Evolutionary conservation across 2,888 invertebrate species (phyloP), one percentile per base, ranked within the genome.

Genomic region (Ornithoptera alexandrae): DNA sequence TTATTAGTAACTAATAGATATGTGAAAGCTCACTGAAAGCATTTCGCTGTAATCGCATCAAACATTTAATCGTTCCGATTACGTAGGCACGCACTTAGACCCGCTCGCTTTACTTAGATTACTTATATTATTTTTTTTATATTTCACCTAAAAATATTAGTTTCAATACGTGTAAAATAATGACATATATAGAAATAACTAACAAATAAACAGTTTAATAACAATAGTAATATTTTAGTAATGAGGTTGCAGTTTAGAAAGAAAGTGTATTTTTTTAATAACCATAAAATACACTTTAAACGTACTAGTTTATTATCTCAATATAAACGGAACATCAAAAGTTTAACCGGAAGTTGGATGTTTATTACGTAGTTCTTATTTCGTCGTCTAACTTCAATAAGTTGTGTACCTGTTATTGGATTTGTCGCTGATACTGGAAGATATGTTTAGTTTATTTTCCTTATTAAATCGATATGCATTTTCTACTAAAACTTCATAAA

Each of bases 21-120:
- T 15, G 24, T 58, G 22, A 59, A 24, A 65, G 65, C 58, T 65
- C 42, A 12, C 65, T 65, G 46, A 65, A 65, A 65, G 65, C 59
- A 46, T 59, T 59, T 65, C 17, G 24, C 8, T 65, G 65, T 46
- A 59, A 58, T 59, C 46, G 22, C 15, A 53, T 42, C 36, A n/a
- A 22, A 65, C 22, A 39, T 15, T 60, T 20, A 17, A 65, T 22
- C 58, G 42, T 39, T 58, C 20, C 20, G 57, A 39, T 65, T 20
- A 65, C 53, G 4, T 22, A 42, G n/a, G 53, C 53, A 53, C 53
- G 53, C 53, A 53, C 53, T 53, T 53, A 53, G 53, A 53, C 5
- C 2, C 53, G n/a, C 53, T 53, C 8, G 53, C 53, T 53, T 53
- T 53, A 53, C 53, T 53, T 53, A 53, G 53, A 53, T n/a, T 18